Conservation (phyloP, 2,888 invertebrate species). For the Drosophila borealis region DNA sequence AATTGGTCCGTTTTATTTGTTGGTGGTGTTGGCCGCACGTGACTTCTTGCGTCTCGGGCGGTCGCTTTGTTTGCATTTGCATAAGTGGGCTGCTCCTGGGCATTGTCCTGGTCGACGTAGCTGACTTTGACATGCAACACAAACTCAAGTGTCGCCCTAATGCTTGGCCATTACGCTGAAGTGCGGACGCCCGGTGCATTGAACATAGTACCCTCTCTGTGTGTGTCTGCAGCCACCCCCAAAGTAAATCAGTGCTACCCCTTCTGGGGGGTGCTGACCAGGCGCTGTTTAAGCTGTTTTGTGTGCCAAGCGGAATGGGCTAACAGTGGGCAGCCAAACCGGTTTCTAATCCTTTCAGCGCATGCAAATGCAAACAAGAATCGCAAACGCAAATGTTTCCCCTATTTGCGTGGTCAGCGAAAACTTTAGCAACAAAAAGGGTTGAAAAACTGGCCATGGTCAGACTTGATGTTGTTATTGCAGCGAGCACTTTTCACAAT, state of each 20-base stretch:
- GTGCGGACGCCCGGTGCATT: constrained; percentile 45
- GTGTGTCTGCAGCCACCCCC: constrained; percentile 53
- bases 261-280: constrained; percentile 56
- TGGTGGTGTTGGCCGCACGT: constrained; percentile 70
- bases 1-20: constrained; percentile 3
- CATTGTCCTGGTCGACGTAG: constrained; percentile 8
- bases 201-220: constrained; percentile 1
- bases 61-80: constrained; percentile 72
- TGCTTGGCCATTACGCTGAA: constrained; percentile 68
- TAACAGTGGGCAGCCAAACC: constrained; percentile 45
- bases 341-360: constrained; percentile 73
- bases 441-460: constrained; percentile 41
- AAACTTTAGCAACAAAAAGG: constrained; percentile 33
- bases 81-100: constrained; percentile 43
- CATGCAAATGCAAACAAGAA: constrained; percentile 55
- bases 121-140: constrained; percentile 70
- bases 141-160: constrained; percentile 73
- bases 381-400: constrained; percentile 22
- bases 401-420: constrained; percentile 50
- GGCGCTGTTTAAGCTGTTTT: constrained; percentile 59
- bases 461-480: constrained; percentile 9
- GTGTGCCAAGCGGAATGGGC: constrained; percentile 38
- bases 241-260: constrained; percentile 60
- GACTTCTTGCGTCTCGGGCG: constrained; percentile 68
- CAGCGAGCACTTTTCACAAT: constrained; percentile 25